Evolutionary conservation across 2,113 vertebrate species (phyloP), one percentile per base, ranked within the genome.

Genomic region (Lynx canadensis): DNA sequence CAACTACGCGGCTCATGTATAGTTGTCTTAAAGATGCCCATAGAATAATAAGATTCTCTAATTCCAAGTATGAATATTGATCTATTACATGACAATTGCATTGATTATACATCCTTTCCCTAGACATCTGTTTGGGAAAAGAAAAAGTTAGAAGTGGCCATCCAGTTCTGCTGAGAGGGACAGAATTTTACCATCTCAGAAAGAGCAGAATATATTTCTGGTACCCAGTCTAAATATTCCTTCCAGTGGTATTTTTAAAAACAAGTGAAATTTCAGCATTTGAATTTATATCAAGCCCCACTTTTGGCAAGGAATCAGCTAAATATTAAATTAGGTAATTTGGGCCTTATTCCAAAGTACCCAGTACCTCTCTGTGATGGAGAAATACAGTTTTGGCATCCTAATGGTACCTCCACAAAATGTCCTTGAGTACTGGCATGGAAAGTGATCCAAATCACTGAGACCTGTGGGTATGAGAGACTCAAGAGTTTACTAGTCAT

Each of bases 231-330:
- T 65, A 71, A 73, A 78, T 94, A 76, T 92, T 95, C 55, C 66
- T 89, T 94, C 88, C 27, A 48, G 73, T 68, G 63, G 8, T 86
- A 86, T 96, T 96, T 96, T 97, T 79, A 96, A 98, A 88, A 79
- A 89, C 41, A 89, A 82, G 19, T 89, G 66, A 93, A 76, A 76
- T 66, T 91, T 76, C 76, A 92, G 41, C 93, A 92, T 93, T 87
- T 87, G 66, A 94, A 93, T 94, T 96, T 95, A 65, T 38, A 38
- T 84, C 79, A 71, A 94, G 68, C 33, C 68, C 65, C 38, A 36
- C n/a, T 19, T 80, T 87, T 57, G 82, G 89, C 96, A 82, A 97
- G 29, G 48, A 96, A 31, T 91, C 55, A 33, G 19, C 78, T 84
- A 68, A 63, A 48, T 38, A 95, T 96, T 94, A 91, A 94, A 93